Base-by-base conservation (phyloP, 2,888 invertebrate genomes). In the Abscondita cerata region DNA sequence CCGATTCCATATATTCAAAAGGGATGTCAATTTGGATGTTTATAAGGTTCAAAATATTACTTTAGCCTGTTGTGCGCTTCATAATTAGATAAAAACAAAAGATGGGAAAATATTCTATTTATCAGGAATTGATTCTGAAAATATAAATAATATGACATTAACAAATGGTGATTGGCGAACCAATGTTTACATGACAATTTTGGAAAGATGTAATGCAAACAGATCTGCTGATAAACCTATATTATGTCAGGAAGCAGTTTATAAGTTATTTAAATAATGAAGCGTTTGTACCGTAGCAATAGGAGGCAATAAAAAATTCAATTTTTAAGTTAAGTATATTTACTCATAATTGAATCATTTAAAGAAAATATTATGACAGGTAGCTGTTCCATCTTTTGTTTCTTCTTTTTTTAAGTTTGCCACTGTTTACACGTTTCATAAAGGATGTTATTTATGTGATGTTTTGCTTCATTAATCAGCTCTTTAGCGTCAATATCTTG, bases 41-140 rank as follows among this genome's bases (percentile, higher is more conserved):
- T 18, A 19, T 3, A 46, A 46, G 12, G 19, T 15, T 16, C 46
- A 15, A 5, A 6, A 5, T 46, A 4, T 46, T 5, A 46, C 46
- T 3, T 46, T 46, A 20, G 46, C 46, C n/a, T 46, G 46, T 46
- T 46, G 19, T 12, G 20, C 19, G 9, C 25, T 46, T 19, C 46
- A 41, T 41, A n/a, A 41, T 9, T 41, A 13, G 8, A 12, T 41
- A 9, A 41, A 13, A 2, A 40, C n/a, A 6, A 2, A 25, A 4
- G 25, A 25, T 4, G 2, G 40, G 40, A 40, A 40, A 12, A 2
- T 5, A 36, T 8, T 9, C 11, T 36, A 36, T 36, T n/a, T 9
- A 36, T 8, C 2, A 25, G 6, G 6, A 4, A 4, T 25, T 25
- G 25, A 25, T 36, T 36, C 36, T 36, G 36, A 36, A 36, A 36